Percentiles rank a stretch among this genome's conserved stretches.
Conservation (phyloP, 2,888 invertebrate species). For the Stenoptilia bipunctidactyla region DNA sequence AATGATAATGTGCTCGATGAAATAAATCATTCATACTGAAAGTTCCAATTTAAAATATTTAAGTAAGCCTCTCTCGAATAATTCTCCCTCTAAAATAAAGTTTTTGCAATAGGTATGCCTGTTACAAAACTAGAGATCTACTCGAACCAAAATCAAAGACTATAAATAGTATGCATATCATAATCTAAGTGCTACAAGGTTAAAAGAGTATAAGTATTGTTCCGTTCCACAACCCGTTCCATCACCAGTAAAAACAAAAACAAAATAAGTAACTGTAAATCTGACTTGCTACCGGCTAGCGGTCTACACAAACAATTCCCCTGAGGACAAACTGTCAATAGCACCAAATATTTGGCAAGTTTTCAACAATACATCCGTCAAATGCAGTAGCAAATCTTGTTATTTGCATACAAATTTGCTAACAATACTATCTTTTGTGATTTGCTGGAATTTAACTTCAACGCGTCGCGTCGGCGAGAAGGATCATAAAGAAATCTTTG, state of each 20-base stretch:
- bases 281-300: not conserved
- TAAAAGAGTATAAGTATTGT: too few relatives aligned
- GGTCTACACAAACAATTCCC: conserved; percentile 27
- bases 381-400: conserved; percentile 60
- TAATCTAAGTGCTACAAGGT: too few relatives aligned
- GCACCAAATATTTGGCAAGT: conserved; percentile 27
- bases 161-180: too few relatives aligned
- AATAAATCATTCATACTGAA: too few relatives aligned
- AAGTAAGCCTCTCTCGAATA: too few relatives aligned
- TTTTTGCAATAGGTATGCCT: too few relatives aligned
- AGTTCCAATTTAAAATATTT: too few relatives aligned
- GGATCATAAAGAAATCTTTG: conserved; percentile 11
- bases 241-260: not conserved
- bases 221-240: conserved; percentile 10
- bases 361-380: conserved; percentile 36
- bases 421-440: conserved; percentile 32
- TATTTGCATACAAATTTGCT: conserved; percentile 61
- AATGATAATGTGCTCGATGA: too few relatives aligned
- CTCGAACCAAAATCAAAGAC: too few relatives aligned
- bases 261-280: not conserved
- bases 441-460: not conserved
- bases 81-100: too few relatives aligned
- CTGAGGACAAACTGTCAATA: conserved; percentile 25
- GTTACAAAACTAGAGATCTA: too few relatives aligned
- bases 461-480: conserved; percentile 15